Evolutionary conservation across 1,140 invertebrate genomes (phyloP), one percentile per base, ranked within the genome.

Genomic region (Piezodorus guildinii): DNA sequence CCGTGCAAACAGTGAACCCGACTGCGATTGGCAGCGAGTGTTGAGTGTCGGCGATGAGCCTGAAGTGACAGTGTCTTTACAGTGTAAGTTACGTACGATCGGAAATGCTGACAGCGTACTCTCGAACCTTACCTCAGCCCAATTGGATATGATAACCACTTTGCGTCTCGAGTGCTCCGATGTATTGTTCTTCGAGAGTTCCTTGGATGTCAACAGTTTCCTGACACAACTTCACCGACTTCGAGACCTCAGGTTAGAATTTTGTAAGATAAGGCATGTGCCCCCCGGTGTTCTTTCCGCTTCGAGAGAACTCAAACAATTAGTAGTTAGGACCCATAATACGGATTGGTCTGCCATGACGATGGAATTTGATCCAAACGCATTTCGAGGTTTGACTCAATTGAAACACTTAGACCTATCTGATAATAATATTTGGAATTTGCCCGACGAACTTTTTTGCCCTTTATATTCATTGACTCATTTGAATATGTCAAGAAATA

Each of bases 321-420:
- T 92, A 19, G 79, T 81, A 3, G 73, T 92, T 66, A 80, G 84
- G 17, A 90, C 87, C 45, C 83, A 83, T 71, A 90, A 90, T 72
- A 84, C 82, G 67, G 86, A 90, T 71, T 88, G 87, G 87, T 87
- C 85, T 2, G 81, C 85, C 27, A 85, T 88, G 79, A 83, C 81
- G 25, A 79, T 90, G 74, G 85, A 86, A 68, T 73, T 91, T n/a
- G 78, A 84, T 69, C 76, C 82, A 23, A 82, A 85, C 66, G 83
- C 85, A 62, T 81, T 90, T 61, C 74, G 80, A 15, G 84, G 85
- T 10, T 75, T 91, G 62, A 77, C 79, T 49, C 80, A 85, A 70
- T 76, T 91, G 34, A 79, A 82, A 64, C 77, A 80, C 65, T 77
- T 92, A 64, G 83, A 91, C 76, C 75, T 93, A 12, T 83, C 81